These are phyloP conservation scores for Chaetura pelagica DNA, from an alignment of 2,113 vertebrate genomes.

Conservation along the genomic window DNA sequence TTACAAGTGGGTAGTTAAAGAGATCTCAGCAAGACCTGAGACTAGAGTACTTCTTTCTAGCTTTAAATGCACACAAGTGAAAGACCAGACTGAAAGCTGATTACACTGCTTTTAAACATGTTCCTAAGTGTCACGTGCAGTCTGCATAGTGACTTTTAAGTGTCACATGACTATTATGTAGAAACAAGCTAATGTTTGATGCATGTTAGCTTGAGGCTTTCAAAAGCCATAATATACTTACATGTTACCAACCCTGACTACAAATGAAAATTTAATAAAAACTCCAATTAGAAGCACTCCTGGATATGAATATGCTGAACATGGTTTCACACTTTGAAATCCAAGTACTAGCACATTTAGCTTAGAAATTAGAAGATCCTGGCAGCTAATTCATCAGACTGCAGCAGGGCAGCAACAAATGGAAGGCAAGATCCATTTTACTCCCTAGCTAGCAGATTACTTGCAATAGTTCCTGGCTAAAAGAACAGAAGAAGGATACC, in stretches of 20 bases:
- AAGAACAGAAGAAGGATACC: background rate
- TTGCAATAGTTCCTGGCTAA: background rate
- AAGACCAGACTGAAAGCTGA: background rate
- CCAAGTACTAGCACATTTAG: background rate
- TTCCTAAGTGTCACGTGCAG: background rate
- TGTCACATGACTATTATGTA: background rate
- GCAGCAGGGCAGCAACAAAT: background rate
- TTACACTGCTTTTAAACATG: background rate
- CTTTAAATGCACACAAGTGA: background rate
- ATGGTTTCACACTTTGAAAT: background rate
- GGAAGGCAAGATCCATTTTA: background rate
- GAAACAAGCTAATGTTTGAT: background rate
- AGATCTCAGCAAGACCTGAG: background rate
- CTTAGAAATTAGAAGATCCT: background rate
- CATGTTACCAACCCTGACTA: background rate
- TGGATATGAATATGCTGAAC: background rate
- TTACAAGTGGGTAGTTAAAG: background rate
- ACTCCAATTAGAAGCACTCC: background rate
- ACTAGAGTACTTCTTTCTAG: background rate
- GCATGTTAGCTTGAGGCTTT: background rate
- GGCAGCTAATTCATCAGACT: background rate
- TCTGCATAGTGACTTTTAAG: background rate
- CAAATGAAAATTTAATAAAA: background rate
- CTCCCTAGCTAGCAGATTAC: background rate
- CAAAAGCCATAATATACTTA: background rate